Evolutionary conservation across 2,888 invertebrate species (phyloP), one percentile per base, ranked within the genome.

Genomic region (Chymomyza amoena): DNA sequence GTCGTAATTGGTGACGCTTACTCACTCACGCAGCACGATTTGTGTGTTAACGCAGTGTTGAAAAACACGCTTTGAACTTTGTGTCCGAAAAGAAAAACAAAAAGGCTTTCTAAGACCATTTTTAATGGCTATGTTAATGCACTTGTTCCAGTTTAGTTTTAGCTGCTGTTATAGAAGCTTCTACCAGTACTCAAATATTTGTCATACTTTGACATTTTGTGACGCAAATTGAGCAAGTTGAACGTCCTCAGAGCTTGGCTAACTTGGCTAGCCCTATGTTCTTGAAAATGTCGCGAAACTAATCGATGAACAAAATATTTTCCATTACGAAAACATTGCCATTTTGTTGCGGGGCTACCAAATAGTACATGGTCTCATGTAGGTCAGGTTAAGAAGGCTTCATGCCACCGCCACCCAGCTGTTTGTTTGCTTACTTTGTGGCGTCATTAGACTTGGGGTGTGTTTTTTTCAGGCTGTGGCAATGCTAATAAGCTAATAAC

Each of bases 351-450:
- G 54, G 13, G 39, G 10, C 54, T 20, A 54, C 54, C 16, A 54
- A 3, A 10, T 54, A 18, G 20, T 54, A 54, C 54, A 18, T 54
- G 20, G 70, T 50, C 80, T 28, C 69, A 79, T 82, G 71, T 82
- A 82, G 82, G 82, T 87, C 82, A 82, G 87, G 74, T 73, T 83
- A 71, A 70, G 81, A 52, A 45, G 56, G 54, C 72, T 76, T 81
- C 85, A 84, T 80, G 85, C 85, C 82, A 80, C 61, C 67, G 66
- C 15, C 66, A 66, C 15, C 67, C 66, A 59, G 39, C 52, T 51
- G 50, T 36, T 18, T 9, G 45, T 45, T 66, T 45, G 56, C 36
- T 20, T 61, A 75, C 81, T 45, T 45, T 10, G 39, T 80, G 80
- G 73, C 86, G 80, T 86, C 80, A 81, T 70, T 70, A 52, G 13